Base-by-base conservation (phyloP, 2,113 vertebrate species). In the Pedetes capensis region DNA sequence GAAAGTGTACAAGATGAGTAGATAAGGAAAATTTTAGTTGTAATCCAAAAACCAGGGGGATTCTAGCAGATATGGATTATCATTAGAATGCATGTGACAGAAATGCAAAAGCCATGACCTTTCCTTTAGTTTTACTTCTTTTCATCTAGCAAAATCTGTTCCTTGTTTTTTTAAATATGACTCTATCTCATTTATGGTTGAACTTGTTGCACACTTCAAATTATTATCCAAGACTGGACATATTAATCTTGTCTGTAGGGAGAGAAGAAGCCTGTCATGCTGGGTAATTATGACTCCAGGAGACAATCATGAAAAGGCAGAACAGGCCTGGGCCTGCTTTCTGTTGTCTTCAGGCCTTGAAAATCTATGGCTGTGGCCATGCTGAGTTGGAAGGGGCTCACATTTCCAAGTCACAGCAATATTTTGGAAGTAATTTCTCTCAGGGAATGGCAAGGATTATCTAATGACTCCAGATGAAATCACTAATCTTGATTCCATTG, bases 201-300 rank as follows among this genome's bases (percentile, higher is more conserved):
- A 93, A 95, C 64, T 93, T 81, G 71, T 75, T 94, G 57, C 64
- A 93, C 57, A 55, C 80, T 95, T 96, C 61, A 71, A 80, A 93
- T 95, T 89, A 89, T 93, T 87, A 91, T 87, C 93, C 76, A 89
- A 94, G 80, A 69, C 95, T 89, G 95, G 89, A 93, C 57, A 61
- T 69, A 86, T 75, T 89, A 91, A 91, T 74, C 69, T 42, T 91
- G 64, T 87, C 42, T 93, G 63, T 86, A 89, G 57, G 89, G 75
- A 91, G 25, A 86, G n/a, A 61, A 95, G 37, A 90, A 96, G 79
- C 47, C 79, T 93, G 74, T 95, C 49, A 29, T 63, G 32, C 71
- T 79, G 79, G 89, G 29, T 95, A 89, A 80, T 95, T 95, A 81
- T 55, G 92, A 64, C 84, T 78, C 42, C 55, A 20, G 75, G 90